Base-by-base conservation (phyloP, 2,797 vertebrate genomes). In the Otolemur crassicaudatus region DNA sequence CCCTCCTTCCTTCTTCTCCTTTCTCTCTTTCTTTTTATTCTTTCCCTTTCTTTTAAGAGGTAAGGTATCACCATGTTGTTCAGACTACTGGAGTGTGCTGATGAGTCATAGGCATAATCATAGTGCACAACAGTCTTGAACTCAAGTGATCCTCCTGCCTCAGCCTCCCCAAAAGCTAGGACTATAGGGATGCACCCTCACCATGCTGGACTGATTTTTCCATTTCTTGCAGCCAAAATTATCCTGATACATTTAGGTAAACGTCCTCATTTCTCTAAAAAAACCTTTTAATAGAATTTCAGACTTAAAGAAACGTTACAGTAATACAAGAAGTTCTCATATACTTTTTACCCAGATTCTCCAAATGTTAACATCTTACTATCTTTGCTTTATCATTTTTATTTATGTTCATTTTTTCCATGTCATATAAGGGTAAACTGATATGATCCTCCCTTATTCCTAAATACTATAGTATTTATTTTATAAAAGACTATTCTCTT, bases 181-280 rank as follows among this genome's bases (percentile, higher is more conserved):
- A 37, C 34, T 70, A 37, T 20, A 23, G 34, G 40, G 19, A 27
- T 9, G 25, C 11, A 34, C 7, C 7, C 40, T 40, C 40, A 27
- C 25, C 7, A 22, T 8, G 25, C 40, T 7, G 1, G 40, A 22
- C 13, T 75, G 40, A 27, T 75, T 75, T 75, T 75, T 75, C 40
- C 40, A 43, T 87, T 91, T 82, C 60, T 91, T 49, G 46, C 3
- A 91, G 89, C 46, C 83, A 67, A 61, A 72, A 63, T 90, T 73
- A 65, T 49, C 53, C n/a, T 56, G n/a, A 79, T 53, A 31, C 3
- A 58, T 31, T 7, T 70, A 34, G 61, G 82, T 67, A 49, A 86
- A 81, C 37, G 81, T 58, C 29, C 25, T 31, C 40, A 25, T 65
- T 73, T 94, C 56, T 86, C 27, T 29, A 34, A 65, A 77, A 77